These are phyloP conservation scores for Nothoprocta perdicaria DNA, from an alignment of 2,113 vertebrate species.

Conservation along the genomic window DNA sequence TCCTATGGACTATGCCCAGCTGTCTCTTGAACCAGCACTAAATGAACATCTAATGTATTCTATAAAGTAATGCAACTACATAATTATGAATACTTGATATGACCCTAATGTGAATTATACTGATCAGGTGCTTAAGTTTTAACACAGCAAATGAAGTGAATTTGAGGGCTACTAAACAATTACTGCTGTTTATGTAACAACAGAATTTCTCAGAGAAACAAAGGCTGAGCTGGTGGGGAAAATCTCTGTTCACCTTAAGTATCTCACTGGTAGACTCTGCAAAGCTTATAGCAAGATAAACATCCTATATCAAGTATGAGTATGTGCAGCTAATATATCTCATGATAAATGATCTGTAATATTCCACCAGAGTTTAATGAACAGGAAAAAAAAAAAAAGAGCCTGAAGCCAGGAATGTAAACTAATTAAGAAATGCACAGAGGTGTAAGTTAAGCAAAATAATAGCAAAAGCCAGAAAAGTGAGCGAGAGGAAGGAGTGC, in stretches of 20 bases:
- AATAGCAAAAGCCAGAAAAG: neutral
- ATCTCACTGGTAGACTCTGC: neutral
- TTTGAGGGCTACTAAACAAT: neutral
- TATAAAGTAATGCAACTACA: neutral
- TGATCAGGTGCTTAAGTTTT: neutral
- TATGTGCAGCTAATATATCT: neutral
- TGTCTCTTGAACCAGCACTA: neutral
- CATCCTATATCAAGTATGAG: neutral
- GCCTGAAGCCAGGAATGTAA: neutral
- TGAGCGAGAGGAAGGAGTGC: neutral
- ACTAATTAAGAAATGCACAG: neutral
- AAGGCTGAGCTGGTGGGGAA: fast-evolving
- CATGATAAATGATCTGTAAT: neutral
- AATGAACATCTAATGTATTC: neutral
- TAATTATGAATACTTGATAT: neutral
- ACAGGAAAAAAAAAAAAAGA: neutral
- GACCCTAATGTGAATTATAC: neutral
- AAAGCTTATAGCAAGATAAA: neutral
- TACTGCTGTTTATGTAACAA: neutral
- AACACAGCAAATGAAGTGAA: neutral
- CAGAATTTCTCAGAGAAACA: neutral
- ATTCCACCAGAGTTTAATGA: neutral
- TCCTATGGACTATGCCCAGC: neutral
- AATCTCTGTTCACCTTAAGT: neutral
- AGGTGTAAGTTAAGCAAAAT: neutral